A percentile compares a stretch with the other conserved stretches of the same genome.
Conservation (phyloP, 2,113 vertebrate genomes). For the Sminthopsis crassicaudata region DNA sequence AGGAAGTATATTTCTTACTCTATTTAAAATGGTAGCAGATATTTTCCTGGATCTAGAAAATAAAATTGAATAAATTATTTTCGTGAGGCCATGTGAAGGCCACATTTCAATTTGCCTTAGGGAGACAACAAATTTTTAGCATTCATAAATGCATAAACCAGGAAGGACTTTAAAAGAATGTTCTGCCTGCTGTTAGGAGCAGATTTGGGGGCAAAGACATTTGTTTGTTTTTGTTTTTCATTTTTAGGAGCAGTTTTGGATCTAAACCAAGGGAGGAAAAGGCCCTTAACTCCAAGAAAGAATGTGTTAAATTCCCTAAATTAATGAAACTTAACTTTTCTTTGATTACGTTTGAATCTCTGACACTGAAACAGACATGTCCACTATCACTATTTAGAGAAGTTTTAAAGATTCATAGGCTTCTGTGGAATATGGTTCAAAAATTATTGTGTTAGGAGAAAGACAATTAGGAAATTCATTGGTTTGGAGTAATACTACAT, state of each 20-base stretch:
- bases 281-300: not conserved
- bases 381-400: not conserved
- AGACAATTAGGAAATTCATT: not conserved
- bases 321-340: not conserved
- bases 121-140: not conserved
- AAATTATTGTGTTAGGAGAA: not conserved
- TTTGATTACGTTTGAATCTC: not conserved
- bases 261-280: not conserved
- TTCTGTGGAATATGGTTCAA: not conserved
- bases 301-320: not conserved
- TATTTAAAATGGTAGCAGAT: slow-evolving; percentile 8
- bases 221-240: not conserved
- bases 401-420: not conserved
- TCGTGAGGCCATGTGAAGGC: not conserved
- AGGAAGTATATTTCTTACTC: not conserved
- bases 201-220: not conserved
- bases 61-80: not conserved
- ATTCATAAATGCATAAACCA: not conserved
- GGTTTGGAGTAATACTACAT: not conserved
- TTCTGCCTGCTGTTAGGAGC: not conserved
- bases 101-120: not conserved
- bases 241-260: not conserved
- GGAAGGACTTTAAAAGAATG: not conserved
- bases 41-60: not conserved
- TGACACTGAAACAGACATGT: not conserved